These are phyloP conservation scores for Noctuana brunneofusca DNA, from an alignment of 2,888 invertebrate species.

Conservation along the genomic window DNA sequence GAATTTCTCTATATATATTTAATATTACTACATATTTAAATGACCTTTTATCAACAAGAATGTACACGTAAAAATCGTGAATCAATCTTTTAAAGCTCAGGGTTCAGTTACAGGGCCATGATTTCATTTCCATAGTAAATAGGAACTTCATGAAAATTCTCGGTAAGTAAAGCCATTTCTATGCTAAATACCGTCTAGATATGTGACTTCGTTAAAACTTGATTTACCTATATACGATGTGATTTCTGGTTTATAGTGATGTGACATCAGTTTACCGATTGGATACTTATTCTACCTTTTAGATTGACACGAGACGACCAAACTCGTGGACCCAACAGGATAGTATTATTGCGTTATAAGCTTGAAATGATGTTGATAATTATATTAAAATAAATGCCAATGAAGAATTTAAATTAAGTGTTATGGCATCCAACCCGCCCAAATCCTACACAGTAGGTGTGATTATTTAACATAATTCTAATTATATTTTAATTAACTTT, in stretches of 20 bases:
- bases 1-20: not conserved
- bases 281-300: too few species aligned
- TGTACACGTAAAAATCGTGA: too few species aligned
- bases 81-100: not conserved
- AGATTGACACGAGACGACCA: conserved; percentile 1
- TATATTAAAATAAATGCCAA: not conserved
- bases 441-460: conserved; percentile 11
- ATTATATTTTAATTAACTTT: conserved; percentile 12
- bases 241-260: not conserved
- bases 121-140: conserved; percentile 5
- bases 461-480: conserved; percentile 13
- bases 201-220: conserved; percentile 14
- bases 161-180: conserved; percentile 10
- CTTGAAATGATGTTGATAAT: not conserved
- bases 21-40: too few species aligned
- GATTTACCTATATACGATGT: conserved; percentile 4
- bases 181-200: conserved; percentile 8
- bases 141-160: conserved; percentile 11
- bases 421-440: not conserved
- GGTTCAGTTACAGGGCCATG: not conserved
- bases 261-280: too few species aligned
- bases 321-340: too few species aligned
- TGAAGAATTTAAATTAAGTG: not conserved
- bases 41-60: not conserved
- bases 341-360: not conserved